Base-by-base conservation (phyloP, 2,888 invertebrate species). In the Noctua comes region DNA sequence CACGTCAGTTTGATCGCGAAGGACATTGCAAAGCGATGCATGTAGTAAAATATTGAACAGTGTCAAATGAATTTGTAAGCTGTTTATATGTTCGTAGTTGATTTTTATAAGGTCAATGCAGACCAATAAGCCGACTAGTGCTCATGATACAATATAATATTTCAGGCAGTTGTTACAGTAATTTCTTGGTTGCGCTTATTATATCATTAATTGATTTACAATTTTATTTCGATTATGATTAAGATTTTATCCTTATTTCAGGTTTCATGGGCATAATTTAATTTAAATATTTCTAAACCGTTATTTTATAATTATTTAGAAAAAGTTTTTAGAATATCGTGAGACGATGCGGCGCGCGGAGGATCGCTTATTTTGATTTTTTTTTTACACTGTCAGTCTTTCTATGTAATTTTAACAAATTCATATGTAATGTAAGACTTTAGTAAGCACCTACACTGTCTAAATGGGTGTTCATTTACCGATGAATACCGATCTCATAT, bases 401-500 rank as follows among this genome's bases (percentile, higher is more conserved):
- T 21, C 13, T 46, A 16, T 48, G 65, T 21, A 68, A 46, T 68
- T 80, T 76, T 62, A 46, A 46, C 6, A 69, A 69, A 48, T 69
- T 73, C 40, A 21, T 51, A 70, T 36, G 16, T 69, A 43, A 70
- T 36, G 16, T 66, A 43, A 76, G 68, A 62, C 46, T 68, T 46
- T 59, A 81, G 70, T 70, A 64, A 77, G 54, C 72, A 73, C 68
- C 72, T 69, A 80, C 65, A 77, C 68, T 79, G 62, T 72, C 84
- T 73, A 79, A 86, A 84, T 74, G 40, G 76, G 83, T 88, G 88
- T 89, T 74, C 74, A 73, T 84, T 89, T 82, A 87, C 86, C 79
- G 79, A 82, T 83, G 79, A 86, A 82, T 86, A 24, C 64, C 81
- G 71, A 83, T 88, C 89, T 88, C 89, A 80, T 84, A 86, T 89